Base-by-base conservation (phyloP, 2,888 invertebrate species). In the Clepsis dumicolana region DNA sequence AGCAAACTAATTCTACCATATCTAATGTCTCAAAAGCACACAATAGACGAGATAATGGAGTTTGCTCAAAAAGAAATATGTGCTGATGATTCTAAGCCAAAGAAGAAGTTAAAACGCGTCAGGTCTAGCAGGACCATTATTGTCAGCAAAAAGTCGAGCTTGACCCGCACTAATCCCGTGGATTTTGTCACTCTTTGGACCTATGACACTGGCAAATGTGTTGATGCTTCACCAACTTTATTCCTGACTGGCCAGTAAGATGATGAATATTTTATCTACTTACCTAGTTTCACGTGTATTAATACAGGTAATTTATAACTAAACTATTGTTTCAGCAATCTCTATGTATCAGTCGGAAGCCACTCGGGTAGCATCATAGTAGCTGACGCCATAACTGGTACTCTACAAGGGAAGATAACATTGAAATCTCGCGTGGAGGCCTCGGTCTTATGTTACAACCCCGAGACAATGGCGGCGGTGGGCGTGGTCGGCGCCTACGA, bases 401-500 rank as follows among this genome's bases (percentile, higher is more conserved):
- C 79, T 4, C 77, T 94, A 56, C 80, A 93, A 61, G 94, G 95
- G 14, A 77, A 85, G 52, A 70, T 95, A 18, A 79, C 81, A 66
- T 81, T 97, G 4, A 94, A 95, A 8, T 95, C 96, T 75, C 94
- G 97, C 60, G 94, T 98, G 32, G 97, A 98, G 87, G 96, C 97
- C 0, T 94, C 95, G 1, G 89, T 95, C 1, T 81, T 93, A 14
- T 94, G 94, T 74, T 80, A 88, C 7, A 74, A 83, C 29, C 76
- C 86, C 24, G 80, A 75, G 1, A 64, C 73, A 0, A 29, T 68
- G 32, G 68, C 73, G 25, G 50, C 90, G 3, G 85, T 87, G 74
- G 95, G 96, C 0, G 91, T 96, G 68, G 95, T 97, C 21, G 98
- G 98, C 18, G 96, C 97, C 70, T 96, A 97, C 84, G 96, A 98